These are phyloP conservation scores for Caenorhabditis sinica DNA, from an alignment of 2,888 invertebrate genomes.

Conservation along the genomic window DNA sequence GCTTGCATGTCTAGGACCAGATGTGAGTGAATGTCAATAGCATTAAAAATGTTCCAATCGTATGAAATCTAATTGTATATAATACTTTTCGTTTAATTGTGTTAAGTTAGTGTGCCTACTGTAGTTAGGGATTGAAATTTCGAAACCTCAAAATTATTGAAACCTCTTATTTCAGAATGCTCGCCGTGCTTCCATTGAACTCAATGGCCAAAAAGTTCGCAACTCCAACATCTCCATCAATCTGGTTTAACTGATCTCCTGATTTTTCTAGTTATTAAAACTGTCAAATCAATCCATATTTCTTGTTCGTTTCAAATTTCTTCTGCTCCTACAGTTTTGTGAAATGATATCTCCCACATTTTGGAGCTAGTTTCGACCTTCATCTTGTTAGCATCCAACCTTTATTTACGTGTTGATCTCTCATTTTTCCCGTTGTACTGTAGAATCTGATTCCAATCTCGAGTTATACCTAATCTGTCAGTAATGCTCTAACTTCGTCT, in stretches of 20 bases:
- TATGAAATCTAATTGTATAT: too few relatives aligned
- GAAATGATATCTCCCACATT: too few relatives aligned
- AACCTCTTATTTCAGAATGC: conserved; percentile 36
- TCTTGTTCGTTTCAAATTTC: background rate
- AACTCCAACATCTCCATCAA: conserved; percentile 27
- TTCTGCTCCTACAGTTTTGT: background rate
- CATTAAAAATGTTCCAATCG: background rate
- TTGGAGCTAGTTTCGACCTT: too few relatives aligned
- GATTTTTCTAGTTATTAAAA: background rate
- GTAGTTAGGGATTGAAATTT: too few relatives aligned
- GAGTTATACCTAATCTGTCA: background rate
- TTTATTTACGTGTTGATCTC: background rate
- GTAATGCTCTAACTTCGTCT: background rate
- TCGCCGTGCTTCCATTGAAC: conserved; percentile 34
- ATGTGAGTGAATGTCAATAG: conserved; percentile 39
- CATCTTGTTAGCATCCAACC: background rate
- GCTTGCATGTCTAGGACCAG: conserved; percentile 56
- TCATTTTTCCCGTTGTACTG: background rate
- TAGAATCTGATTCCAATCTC: background rate
- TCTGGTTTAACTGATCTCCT: conserved; percentile 2
- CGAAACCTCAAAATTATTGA: background rate
- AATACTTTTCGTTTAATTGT: too few relatives aligned
- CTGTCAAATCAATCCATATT: background rate
- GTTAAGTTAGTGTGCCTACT: too few relatives aligned
- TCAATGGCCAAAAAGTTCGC: conserved; percentile 39